These are phyloP conservation scores for Bolborhynchus lineola DNA, from an alignment of 2,113 vertebrate genomes.

Conservation along the genomic window DNA sequence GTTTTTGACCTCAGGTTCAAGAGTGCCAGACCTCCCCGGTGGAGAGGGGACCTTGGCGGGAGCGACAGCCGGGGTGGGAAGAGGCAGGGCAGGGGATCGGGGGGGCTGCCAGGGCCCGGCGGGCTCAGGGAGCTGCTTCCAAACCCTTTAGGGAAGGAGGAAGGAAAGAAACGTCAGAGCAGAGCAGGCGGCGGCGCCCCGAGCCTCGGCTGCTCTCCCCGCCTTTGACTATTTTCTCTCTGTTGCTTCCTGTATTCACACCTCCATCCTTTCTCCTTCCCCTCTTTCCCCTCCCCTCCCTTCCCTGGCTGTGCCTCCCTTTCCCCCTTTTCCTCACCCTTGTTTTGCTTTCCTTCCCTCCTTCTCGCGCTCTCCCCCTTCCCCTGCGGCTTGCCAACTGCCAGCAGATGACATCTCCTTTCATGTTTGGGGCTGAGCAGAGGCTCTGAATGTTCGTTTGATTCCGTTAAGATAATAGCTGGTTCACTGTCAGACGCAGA, in stretches of 20 bases:
- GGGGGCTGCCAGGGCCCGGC: background rate
- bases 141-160: background rate
- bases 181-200: background rate
- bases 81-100: constrained; percentile 23
- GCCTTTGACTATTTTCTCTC: background rate
- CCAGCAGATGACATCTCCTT: constrained; percentile 98
- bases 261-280: background rate
- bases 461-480: constrained; percentile 99
- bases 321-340: constrained; percentile 37
- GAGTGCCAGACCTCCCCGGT: constrained; percentile 68
- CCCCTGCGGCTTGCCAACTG: constrained; percentile 94
- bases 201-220: background rate
- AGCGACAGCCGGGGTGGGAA: constrained; percentile 38
- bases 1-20: constrained; percentile 72
- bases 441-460: constrained; percentile 99
- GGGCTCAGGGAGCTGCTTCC: background rate
- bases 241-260: background rate
- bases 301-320: background rate
- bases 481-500: constrained; percentile 99
- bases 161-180: background rate
- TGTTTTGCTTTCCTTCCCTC: constrained; percentile 51
- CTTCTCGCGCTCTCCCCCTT: constrained; percentile 70
- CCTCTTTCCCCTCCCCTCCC: background rate
- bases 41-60: constrained; percentile 2
- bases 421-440: constrained; percentile 95